These are phyloP conservation scores for Eilema caniola DNA, from an alignment of 2,888 invertebrate genomes.

Conservation along the genomic window DNA sequence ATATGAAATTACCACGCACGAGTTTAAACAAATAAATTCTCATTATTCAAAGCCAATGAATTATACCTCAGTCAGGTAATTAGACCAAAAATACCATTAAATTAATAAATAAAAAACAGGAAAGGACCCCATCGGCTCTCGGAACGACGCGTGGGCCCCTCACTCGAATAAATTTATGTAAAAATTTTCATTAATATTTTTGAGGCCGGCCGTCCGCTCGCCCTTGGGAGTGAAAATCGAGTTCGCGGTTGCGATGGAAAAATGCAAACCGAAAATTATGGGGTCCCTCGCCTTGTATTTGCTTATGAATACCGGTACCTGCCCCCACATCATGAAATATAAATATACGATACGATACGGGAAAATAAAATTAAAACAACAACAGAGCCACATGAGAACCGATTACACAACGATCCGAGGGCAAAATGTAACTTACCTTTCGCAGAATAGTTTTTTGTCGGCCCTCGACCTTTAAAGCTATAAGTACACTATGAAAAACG, in stretches of 20 bases:
- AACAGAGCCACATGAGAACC: constrained; percentile 58
- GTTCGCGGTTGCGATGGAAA: constrained; percentile 87
- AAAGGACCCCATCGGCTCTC: constrained; percentile 77
- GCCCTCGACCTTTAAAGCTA: constrained; percentile 59
- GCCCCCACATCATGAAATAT: constrained; percentile 69
- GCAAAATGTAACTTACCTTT: constrained; percentile 55
- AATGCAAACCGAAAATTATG: constrained; percentile 87
- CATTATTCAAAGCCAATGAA: constrained; percentile 80
- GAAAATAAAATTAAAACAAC: constrained; percentile 78
- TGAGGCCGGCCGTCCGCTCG: constrained; percentile 83
- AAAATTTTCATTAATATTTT: constrained; percentile 88
- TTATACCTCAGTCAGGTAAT: constrained; percentile 86
- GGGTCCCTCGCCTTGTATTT: constrained; percentile 85
- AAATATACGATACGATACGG: constrained; percentile 75
- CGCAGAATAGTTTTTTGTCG: constrained; percentile 58
- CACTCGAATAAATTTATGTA: constrained; percentile 87
- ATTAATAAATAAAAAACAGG: constrained; percentile 87
- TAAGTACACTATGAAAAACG: constrained; percentile 79
- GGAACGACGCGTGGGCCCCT: constrained; percentile 80
- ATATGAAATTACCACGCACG: constrained; percentile 66
- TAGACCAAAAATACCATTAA: constrained; percentile 87
- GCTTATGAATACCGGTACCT: constrained; percentile 84
- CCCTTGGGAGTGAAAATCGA: constrained; percentile 85
- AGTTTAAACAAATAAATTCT: constrained; percentile 75
- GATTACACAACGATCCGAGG: constrained; percentile 50